These are phyloP conservation scores for Rhagonycha fulva DNA, from an alignment of 2,888 invertebrate genomes.

Conservation along the genomic window DNA sequence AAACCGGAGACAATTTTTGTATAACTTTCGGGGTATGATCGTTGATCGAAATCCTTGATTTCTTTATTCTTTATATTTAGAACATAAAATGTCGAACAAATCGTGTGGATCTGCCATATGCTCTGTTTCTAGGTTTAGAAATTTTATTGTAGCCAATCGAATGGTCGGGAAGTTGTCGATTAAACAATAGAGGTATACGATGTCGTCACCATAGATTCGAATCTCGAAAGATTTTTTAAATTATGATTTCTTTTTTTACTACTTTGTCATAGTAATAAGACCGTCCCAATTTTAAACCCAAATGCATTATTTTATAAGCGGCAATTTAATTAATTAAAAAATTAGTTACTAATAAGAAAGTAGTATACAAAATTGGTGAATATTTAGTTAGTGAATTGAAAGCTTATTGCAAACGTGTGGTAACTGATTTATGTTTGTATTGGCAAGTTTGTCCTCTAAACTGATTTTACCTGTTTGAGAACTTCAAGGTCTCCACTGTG, in stretches of 20 bases:
- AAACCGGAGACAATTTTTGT: not conserved
- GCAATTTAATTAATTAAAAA: not conserved
- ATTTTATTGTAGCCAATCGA: not conserved
- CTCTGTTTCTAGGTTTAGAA: not conserved
- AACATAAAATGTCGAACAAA: not conserved
- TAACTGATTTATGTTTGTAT: slow-evolving; percentile 38
- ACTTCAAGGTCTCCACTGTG: slow-evolving; percentile 57
- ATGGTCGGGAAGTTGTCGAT: not conserved
- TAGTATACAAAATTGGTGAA: not conserved
- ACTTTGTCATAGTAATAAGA: not conserved
- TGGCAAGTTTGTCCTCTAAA: slow-evolving; percentile 56
- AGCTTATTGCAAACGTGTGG: slow-evolving; percentile 37
- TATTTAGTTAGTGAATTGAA: not conserved
- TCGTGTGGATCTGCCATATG: not conserved
- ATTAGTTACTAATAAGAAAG: not conserved
- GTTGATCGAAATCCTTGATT: not conserved
- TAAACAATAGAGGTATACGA: not conserved
- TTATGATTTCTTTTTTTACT: not conserved
- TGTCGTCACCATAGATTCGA: not conserved
- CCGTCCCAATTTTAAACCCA: not conserved
- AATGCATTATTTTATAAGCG: not conserved
- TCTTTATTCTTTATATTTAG: not conserved
- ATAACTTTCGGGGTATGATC: not conserved
- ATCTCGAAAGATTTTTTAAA: not conserved
- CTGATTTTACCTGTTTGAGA: slow-evolving; percentile 58